Evolutionary conservation across 2,888 invertebrate species (phyloP), one percentile per base, ranked within the genome.

Genomic region (Acronicta alni): DNA sequence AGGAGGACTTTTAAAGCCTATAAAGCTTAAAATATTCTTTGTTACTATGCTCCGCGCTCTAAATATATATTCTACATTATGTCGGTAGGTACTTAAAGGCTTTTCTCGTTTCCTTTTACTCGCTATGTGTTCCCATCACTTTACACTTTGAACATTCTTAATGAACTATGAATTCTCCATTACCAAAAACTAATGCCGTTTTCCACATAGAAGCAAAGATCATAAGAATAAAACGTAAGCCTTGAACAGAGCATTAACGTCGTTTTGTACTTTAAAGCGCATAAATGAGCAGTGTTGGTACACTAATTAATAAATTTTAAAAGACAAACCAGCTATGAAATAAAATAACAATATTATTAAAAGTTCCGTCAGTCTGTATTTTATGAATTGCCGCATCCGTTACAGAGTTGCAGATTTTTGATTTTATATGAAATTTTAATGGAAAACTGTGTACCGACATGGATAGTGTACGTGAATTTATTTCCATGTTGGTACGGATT

Each of bases 321-420:
- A 80, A 75, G 74, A 66, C 70, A 79, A 74, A 59, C 43, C 58
- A 26, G 57, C 72, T 69, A 49, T 64, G 64, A 73, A 77, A 74
- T 74, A 75, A 75, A 79, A 82, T 81, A 74, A 80, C 77, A 77
- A 77, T 79, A 74, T 75, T 79, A 81, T 78, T 78, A 82, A 78
- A 77, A 74, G 73, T 73, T 76, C 69, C 65, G 64, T 62, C 72
- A 46, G 74, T 61, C 41, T 55, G 63, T 72, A 57, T 70, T 77
- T 77, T 72, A 70, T 72, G 75, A 75, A 73, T 59, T 56, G 60
- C 45, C 49, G 43, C 74, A 74, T 67, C 72, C 75, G 67, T 65
- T 64, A 65, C 58, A 42, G 46, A 49, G 37, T 43, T 41, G 43
- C 55, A 53, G 23, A 72, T 62, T 70, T 64, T 66, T 70, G 47